Evolutionary conservation across 2,797 vertebrate species (phyloP).

Genomic region (Enteromius treurensis): DNA sequence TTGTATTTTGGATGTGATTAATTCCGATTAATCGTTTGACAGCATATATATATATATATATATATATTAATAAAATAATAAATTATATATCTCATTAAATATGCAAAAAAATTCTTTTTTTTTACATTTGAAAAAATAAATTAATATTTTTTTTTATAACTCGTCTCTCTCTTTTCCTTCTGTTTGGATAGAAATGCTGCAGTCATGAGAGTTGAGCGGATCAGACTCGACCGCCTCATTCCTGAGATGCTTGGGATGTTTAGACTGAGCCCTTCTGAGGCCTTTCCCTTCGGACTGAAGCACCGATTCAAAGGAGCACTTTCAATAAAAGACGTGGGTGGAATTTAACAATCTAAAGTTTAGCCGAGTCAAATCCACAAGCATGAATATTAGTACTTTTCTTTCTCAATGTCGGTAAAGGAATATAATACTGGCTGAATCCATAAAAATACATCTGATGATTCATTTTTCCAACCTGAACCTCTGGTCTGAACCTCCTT

Average conservation of each 20-base stretch:
- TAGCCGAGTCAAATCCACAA: not conserved
- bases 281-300: not conserved
- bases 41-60: no score
- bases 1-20: no score
- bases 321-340: conserved; percentile 63
- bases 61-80: no score
- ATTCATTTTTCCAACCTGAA: not conserved
- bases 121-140: no score
- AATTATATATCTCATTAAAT: not conserved
- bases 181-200: not conserved
- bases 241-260: conserved; percentile 38
- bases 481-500: not conserved
- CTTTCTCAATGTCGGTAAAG: not conserved
- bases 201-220: not conserved
- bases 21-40: no score
- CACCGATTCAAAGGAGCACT: conserved; percentile 59
- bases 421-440: not conserved
- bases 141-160: not conserved
- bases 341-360: conserved; percentile 65
- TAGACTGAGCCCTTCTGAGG: not conserved
- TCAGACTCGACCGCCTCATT: conserved; percentile 38
- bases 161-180: not conserved
- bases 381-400: not conserved
- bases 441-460: not conserved
- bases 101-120: no score